These are phyloP conservation scores for Tetragnatha montana DNA, from an alignment of 2,888 invertebrate genomes.

Conservation along the genomic window DNA sequence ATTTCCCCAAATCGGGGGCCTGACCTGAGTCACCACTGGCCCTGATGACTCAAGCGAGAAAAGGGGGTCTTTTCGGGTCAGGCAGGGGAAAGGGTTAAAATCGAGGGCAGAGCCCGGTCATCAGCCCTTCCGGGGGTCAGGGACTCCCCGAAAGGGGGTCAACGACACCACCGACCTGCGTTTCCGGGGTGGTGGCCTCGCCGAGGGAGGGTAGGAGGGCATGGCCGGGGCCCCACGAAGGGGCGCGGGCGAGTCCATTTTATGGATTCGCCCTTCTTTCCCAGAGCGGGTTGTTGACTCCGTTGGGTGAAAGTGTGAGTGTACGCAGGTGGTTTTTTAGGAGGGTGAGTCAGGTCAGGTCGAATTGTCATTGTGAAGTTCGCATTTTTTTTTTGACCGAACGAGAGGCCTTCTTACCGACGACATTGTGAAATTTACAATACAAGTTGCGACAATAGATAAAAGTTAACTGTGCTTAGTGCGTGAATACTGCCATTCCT, in stretches of 20 bases:
- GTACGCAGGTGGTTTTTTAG: not conserved
- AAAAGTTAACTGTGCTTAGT: no score
- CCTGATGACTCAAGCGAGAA: not conserved
- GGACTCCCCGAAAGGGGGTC: conserved; percentile 52
- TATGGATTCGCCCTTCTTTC: not conserved
- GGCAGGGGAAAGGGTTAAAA: conserved; percentile 46
- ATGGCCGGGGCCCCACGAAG: not conserved
- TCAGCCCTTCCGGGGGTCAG: conserved; percentile 34
- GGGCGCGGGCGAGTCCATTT: not conserved
- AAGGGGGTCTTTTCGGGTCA: conserved; percentile 9
- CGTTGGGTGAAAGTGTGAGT: not conserved
- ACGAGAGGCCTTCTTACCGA: no score
- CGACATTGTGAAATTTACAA: no score
- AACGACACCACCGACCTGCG: conserved; percentile 47
- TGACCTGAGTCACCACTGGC: not conserved
- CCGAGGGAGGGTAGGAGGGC: not conserved
- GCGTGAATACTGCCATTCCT: no score
- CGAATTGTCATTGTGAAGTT: no score
- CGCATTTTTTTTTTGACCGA: no score
- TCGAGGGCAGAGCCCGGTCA: conserved; percentile 36
- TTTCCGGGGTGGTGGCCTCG: conserved; percentile 33
- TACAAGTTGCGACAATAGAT: no score
- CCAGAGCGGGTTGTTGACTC: not conserved
- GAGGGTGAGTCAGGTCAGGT: no score
- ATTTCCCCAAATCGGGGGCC: conserved; percentile 7